phyloP scores from a whole-genome alignment of 2,888 invertebrate genomes.

The Drosophila emarginata region DNA sequence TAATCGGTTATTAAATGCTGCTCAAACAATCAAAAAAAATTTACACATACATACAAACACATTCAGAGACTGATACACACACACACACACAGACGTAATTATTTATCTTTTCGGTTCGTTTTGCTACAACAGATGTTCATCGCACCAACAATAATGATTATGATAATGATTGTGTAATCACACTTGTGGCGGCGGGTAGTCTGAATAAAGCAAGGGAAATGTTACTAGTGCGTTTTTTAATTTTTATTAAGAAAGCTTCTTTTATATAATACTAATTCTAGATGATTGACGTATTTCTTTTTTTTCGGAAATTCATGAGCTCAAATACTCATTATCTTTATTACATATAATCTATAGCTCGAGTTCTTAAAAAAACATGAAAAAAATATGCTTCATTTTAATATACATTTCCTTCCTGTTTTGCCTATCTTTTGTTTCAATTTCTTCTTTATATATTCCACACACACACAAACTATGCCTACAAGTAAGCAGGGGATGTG shows the following conservation, averaged over 20 bases:
- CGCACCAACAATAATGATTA: conserved; percentile 14
- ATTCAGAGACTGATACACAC: neutral
- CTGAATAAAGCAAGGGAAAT: conserved; percentile 1
- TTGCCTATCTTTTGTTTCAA: neutral
- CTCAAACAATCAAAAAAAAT: neutral
- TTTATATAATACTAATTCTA: neutral
- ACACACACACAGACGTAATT: neutral
- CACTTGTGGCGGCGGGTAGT: neutral
- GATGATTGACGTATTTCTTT: too few relatives aligned
- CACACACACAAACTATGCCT: neutral
- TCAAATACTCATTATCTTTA: too few relatives aligned
- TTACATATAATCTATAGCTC: too few relatives aligned
- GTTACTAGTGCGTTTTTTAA: neutral
- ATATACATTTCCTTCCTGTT: neutral
- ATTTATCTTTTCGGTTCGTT: conserved; percentile 31
- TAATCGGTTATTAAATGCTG: conserved; percentile 6
- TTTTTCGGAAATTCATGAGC: too few relatives aligned
- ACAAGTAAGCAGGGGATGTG: neutral
- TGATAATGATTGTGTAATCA: conserved; percentile 40
- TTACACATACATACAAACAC: conserved; percentile 2
- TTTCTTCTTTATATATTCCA: conserved; percentile 1
- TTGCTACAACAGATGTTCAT: conserved; percentile 33
- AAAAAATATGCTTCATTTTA: too few relatives aligned
- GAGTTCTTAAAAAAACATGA: too few relatives aligned
- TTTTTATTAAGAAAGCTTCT: too few relatives aligned